These are phyloP conservation scores for Gracilinanus agilis DNA, from an alignment of 2,113 vertebrate species.

Conservation along the genomic window DNA sequence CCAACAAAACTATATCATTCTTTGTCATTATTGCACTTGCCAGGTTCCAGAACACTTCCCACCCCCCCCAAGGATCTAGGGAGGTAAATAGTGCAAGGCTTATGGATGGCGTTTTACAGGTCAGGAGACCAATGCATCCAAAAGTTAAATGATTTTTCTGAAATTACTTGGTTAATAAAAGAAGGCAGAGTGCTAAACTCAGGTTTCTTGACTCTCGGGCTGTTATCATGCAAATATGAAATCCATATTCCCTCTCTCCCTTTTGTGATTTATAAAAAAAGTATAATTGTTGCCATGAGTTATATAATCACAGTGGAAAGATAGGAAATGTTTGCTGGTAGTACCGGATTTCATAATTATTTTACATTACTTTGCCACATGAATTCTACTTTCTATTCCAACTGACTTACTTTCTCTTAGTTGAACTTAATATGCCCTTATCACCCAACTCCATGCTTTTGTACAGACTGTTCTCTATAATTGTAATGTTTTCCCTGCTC, in stretches of 20 bases:
- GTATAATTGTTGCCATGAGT: not conserved
- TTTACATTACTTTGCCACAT: not conserved
- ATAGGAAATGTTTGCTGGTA: not conserved
- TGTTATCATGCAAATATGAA: not conserved
- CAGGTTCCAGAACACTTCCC: not conserved
- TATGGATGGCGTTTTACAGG: not conserved
- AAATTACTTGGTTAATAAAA: not conserved
- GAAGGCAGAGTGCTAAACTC: not conserved
- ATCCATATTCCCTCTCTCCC: not conserved
- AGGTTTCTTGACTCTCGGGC: not conserved
- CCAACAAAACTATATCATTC: not conserved
- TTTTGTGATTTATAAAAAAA: not conserved
- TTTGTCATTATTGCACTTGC: not conserved
- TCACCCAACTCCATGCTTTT: not conserved
- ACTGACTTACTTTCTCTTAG: not conserved
- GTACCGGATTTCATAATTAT: not conserved
- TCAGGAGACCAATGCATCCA: not conserved
- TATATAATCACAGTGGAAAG: not conserved
- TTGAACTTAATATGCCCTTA: not conserved
- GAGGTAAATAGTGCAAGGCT: not conserved
- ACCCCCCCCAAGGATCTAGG: not conserved
- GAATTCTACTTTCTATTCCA: not conserved
- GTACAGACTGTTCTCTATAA: not conserved
- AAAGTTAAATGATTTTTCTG: not conserved
- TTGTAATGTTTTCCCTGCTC: not conserved